These are phyloP conservation scores for Pteronotus mesoamericanus DNA, from an alignment of 2,797 vertebrate genomes.

Conservation along the genomic window DNA sequence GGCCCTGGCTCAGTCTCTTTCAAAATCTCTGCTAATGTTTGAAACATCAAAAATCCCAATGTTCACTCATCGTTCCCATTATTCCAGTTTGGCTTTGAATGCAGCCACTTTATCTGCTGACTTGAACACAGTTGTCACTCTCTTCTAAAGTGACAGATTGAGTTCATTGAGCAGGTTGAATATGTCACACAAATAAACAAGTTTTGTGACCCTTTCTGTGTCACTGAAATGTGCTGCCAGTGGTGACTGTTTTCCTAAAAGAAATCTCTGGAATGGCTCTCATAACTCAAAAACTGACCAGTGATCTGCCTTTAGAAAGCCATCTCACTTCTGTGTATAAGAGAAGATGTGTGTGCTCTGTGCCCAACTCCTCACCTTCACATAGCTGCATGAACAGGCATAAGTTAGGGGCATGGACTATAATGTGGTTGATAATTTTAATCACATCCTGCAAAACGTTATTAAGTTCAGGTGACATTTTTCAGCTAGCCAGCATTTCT, in stretches of 20 bases:
- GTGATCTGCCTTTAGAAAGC: background rate
- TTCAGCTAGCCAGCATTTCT: background rate
- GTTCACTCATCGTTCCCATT: background rate
- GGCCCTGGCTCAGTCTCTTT: background rate
- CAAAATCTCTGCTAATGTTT: background rate
- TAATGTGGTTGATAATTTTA: background rate
- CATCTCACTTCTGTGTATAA: background rate
- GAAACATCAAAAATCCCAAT: background rate
- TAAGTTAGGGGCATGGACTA: background rate
- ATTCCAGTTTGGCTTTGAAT: background rate
- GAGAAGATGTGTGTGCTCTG: background rate
- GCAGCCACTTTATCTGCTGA: background rate
- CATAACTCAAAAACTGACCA: background rate
- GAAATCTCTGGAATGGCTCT: background rate
- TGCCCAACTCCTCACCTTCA: background rate
- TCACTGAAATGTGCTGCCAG: background rate
- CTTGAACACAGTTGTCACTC: background rate
- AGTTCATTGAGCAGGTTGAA: background rate
- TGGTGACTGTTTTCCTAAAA: background rate
- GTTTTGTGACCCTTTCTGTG: background rate
- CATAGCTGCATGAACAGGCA: background rate
- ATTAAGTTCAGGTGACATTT: background rate
- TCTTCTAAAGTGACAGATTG: background rate
- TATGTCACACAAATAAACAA: background rate
- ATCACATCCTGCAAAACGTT: background rate